phyloP scores from a whole-genome alignment of 2,888 invertebrate genomes.

The Hermaeophaga mercurialis region DNA sequence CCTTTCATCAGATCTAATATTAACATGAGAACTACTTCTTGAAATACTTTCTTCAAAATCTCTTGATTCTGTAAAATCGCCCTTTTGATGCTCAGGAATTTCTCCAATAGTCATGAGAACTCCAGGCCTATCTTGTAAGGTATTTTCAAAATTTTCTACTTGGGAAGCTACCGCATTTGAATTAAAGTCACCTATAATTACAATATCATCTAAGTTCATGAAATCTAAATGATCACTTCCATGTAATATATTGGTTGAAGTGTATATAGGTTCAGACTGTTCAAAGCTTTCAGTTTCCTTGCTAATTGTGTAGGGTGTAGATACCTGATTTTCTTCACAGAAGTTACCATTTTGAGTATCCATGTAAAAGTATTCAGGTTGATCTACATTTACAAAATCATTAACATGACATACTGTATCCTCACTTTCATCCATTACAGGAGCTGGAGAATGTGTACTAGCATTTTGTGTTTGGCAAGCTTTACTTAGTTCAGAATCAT shows the following conservation, averaged over 20 bases:
- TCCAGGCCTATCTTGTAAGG: slow-evolving; percentile 45
- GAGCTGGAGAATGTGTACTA: slow-evolving; percentile 29
- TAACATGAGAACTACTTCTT: slow-evolving; percentile 68
- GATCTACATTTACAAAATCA: slow-evolving; percentile 33
- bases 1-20: slow-evolving; percentile 83
- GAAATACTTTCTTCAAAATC: slow-evolving; percentile 55
- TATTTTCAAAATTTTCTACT: slow-evolving; percentile 52
- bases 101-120: slow-evolving; percentile 54
- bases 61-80: slow-evolving; percentile 42
- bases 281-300: slow-evolving; percentile 36
- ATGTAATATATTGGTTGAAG: slow-evolving; percentile 47
- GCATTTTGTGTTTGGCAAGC: slow-evolving; percentile 53
- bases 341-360: slow-evolving; percentile 24
- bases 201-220: slow-evolving; percentile 61
- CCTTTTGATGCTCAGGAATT: slow-evolving; percentile 40
- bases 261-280: slow-evolving; percentile 47
- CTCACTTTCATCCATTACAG: slow-evolving; percentile 28
- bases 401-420: slow-evolving; percentile 24
- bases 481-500: slow-evolving; percentile 52
- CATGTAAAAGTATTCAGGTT: slow-evolving; percentile 35
- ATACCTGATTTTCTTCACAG: slow-evolving; percentile 19
- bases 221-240: slow-evolving; percentile 53
- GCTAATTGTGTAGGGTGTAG: slow-evolving; percentile 28
- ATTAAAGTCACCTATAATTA: slow-evolving; percentile 53
- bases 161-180: slow-evolving; percentile 50